A percentile compares a stretch with the other conserved stretches of the same genome.
Evolutionary conservation across 2,888 invertebrate species (phyloP).

Genomic region (Rhimphoctona megacephalus): DNA sequence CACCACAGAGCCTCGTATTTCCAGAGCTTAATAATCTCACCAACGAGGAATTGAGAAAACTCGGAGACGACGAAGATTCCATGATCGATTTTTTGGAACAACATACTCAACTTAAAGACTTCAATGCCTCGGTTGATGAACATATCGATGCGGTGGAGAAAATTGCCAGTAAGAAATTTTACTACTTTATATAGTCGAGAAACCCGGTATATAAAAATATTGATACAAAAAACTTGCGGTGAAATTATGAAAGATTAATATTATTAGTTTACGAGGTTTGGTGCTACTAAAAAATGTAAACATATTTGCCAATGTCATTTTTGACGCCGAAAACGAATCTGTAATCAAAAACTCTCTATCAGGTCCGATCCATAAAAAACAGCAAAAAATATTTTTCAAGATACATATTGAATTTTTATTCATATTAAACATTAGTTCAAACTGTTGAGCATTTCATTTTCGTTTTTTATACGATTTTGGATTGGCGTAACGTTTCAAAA

Average conservation of each 20-base stretch:
- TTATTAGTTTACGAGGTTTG: too few species aligned
- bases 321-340: too few species aligned
- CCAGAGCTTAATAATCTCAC: constrained; percentile 86
- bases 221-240: too few species aligned
- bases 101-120: constrained; percentile 88
- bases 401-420: background rate
- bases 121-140: constrained; percentile 90
- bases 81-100: constrained; percentile 91
- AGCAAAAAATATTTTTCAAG: background rate
- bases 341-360: background rate
- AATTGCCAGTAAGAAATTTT: constrained; percentile 86
- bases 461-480: too few species aligned
- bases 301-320: too few species aligned
- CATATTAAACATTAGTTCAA: too few species aligned
- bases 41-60: constrained; percentile 89
- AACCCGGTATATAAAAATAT: too few species aligned
- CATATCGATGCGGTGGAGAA: constrained; percentile 90
- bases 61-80: constrained; percentile 89
- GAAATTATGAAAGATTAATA: too few species aligned
- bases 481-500: background rate
- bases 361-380: background rate
- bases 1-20: constrained; percentile 82
- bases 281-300: too few species aligned
- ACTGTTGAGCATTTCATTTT: too few species aligned
- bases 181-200: too few species aligned